Base-by-base conservation (phyloP, 2,888 invertebrate genomes). In the Antheraea yamamai region DNA sequence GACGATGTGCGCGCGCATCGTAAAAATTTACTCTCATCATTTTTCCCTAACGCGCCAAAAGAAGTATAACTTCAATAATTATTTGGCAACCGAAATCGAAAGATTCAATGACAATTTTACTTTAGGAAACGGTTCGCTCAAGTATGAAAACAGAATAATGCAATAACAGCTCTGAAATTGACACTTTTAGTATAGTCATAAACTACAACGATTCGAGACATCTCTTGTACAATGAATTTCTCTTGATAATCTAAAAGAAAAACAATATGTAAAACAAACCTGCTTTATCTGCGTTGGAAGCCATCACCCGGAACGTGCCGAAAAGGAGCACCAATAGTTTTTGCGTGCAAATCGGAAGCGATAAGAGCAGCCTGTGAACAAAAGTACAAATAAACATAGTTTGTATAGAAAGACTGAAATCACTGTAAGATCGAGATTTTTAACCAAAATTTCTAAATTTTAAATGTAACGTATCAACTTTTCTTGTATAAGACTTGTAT, bases 291-390 rank as follows among this genome's bases (percentile, higher is more conserved):
- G 98, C 98, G 91, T 98, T 98, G 82, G 98, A 98, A 35, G 98
- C 98, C 91, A 99, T 98, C 82, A 98, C 98, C 84, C 98, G 97
- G 95, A 99, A 99, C 86, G 99, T 99, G 82, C 99, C 99, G 93
- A 99, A 99, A 78, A 99, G 96, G 82, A 99, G 96, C 84, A 99
- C 99, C 87, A 99, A 94, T 82, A 99, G 95, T 89, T 98, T 97
- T 95, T 99, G 99, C 80, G 98, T 98, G 91, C 98, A 97, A 76
- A 97, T 95, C 74, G 98, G 98, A 91, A 98, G 95, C 84, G 98
- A 97, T 83, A 97, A 96, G 83, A 99, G 97, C 90, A 98, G 96
- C 93, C 99, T 99, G 95, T 70, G 91, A 77, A 87, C 83, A 91
- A 88, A 76, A 77, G 26, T 12, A 3, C 4, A 61, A 61, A 61